phyloP scores from a whole-genome alignment of 2,797 vertebrate species.

The Platalea minor region DNA sequence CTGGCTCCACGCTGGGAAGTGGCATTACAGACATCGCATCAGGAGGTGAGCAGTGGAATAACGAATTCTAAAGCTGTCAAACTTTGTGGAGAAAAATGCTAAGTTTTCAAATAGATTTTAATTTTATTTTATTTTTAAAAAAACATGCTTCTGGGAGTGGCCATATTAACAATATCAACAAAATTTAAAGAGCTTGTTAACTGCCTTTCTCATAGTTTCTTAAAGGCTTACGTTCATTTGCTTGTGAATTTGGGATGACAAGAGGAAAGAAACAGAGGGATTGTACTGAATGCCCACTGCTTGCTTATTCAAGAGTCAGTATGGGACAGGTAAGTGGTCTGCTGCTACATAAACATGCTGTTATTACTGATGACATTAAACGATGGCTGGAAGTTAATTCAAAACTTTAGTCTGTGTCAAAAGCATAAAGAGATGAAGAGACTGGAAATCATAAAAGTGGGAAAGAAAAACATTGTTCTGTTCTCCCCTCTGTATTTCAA shows the following conservation, averaged over 20 bases:
- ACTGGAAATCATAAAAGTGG: background rate
- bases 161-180: background rate
- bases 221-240: background rate
- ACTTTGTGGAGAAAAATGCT: background rate
- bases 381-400: background rate
- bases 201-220: background rate
- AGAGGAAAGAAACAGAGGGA: background rate
- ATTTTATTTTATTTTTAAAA: background rate
- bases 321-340: background rate
- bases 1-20: rapidly evolving
- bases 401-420: background rate
- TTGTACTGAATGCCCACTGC: background rate
- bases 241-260: background rate
- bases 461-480: background rate
- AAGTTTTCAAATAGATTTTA: background rate
- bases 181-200: background rate
- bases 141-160: background rate
- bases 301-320: background rate
- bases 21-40: background rate
- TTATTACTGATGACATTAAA: background rate
- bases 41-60: background rate
- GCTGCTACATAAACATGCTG: background rate
- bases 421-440: background rate
- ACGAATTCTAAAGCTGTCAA: background rate
- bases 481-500: background rate